Percentiles rank a stretch among this genome's conserved stretches.
Conservation (phyloP, 2,113 vertebrate genomes). For the Cynocephalus volans region DNA sequence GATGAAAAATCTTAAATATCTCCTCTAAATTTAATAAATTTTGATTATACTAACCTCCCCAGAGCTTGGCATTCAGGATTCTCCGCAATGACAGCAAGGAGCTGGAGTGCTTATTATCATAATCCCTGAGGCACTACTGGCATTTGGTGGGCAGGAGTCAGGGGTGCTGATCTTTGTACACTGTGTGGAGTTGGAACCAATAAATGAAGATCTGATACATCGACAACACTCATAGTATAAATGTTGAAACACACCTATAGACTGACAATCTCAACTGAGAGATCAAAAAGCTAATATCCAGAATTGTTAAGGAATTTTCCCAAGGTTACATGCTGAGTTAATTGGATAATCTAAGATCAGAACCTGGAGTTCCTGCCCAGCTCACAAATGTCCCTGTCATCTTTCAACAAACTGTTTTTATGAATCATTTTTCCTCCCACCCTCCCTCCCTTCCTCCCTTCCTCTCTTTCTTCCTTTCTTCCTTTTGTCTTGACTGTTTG, state of each 20-base stretch:
- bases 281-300: not conserved
- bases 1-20: not conserved
- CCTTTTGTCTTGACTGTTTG: not conserved
- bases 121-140: not conserved
- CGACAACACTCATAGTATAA: not conserved
- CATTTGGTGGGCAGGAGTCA: not conserved
- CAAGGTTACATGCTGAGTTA: too few relatives aligned
- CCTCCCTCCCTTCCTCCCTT: not conserved
- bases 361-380: accelerated
- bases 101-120: not conserved
- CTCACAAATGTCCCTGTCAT: not conserved
- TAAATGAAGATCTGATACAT: not conserved
- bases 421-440: not conserved
- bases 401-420: not conserved
- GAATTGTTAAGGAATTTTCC: not conserved
- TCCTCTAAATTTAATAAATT: not conserved
- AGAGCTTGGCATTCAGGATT: not conserved
- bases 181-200: not conserved
- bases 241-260: not conserved
- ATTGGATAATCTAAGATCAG: not conserved
- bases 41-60: not conserved
- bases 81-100: not conserved
- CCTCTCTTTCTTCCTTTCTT: not conserved
- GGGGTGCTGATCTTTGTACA: not conserved
- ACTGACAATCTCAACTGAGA: not conserved